phyloP scores from a whole-genome alignment of 2,888 invertebrate species.

The Polyploca ridens region DNA sequence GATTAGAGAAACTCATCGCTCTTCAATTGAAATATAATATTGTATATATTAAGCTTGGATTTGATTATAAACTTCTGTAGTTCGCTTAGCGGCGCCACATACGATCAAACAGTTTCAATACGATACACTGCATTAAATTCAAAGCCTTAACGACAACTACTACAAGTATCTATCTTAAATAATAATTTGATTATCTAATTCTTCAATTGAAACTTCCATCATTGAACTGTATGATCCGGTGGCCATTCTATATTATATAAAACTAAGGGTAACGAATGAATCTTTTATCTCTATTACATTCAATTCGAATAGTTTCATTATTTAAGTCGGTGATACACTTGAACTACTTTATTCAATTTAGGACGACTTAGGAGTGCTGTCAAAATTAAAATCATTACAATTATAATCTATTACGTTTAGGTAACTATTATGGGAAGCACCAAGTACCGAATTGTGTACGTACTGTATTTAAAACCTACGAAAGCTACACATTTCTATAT shows the following conservation, averaged over 20 bases:
- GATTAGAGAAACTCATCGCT: constrained; percentile 49
- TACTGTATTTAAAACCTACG: constrained; percentile 52
- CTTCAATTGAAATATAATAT: constrained; percentile 56
- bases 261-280: constrained; percentile 34
- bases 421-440: constrained; percentile 66
- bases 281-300: constrained; percentile 46
- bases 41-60: constrained; percentile 74
- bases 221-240: constrained; percentile 62
- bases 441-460: constrained; percentile 62
- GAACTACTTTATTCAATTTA: constrained; percentile 54
- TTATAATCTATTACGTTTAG: constrained; percentile 45
- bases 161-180: neutral
- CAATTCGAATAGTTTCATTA: constrained; percentile 55
- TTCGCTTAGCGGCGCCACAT: constrained; percentile 73
- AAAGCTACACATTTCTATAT: constrained; percentile 56
- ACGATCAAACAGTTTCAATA: constrained; percentile 47
- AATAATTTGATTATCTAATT: neutral
- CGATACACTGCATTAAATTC: constrained; percentile 9
- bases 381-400: constrained; percentile 29
- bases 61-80: constrained; percentile 78
- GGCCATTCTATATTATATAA: constrained; percentile 67
- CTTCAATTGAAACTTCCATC: constrained; percentile 15
- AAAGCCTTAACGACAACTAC: neutral
- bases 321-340: constrained; percentile 55
- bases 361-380: constrained; percentile 48